Evolutionary conservation across 2,888 invertebrate species (phyloP), one percentile per base, ranked within the genome.

Genomic region (Andrena trimmerana): DNA sequence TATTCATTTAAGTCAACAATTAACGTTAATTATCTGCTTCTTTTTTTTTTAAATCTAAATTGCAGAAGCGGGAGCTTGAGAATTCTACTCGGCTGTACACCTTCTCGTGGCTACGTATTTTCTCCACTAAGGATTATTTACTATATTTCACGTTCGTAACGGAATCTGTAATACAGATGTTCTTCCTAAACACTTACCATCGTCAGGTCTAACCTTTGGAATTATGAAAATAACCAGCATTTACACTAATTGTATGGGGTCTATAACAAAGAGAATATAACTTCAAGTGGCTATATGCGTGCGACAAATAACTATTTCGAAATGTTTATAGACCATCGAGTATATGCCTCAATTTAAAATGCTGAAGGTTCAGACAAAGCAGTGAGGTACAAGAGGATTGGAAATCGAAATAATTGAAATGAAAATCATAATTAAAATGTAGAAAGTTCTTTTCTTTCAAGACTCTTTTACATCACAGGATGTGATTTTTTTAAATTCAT

Each of bases 191-290:
- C 92, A 93, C 93, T 93, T 93, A 93, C 93, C 93, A 92, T 92
- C 87, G 78, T 91, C 89, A 90, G 92, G 92, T 90, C 89, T 91
- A 93, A 93, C 93, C 93, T 93, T 93, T 93, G 93, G 93, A 91
- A 93, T 93, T 93, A 93, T 93, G 91, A 93, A 93, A 93, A 92
- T 93, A 93, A 93, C 93, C 93, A 91, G 93, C 93, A 93, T 92
- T 93, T 93, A 93, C 92, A 92, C 93, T 93, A 93, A 92, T 91
- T 93, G 93, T 93, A 93, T 91, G 92, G 93, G 92, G 92, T 93
- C 93, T 93, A 93, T 93, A 93, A 93, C 93, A 93, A 93, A 93
- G 93, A 93, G 93, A 93, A 93, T 92, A 93, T 90, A 92, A 93
- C 92, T 93, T 93, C 90, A 93, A 91, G 89, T 90, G 90, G 90